Evolutionary conservation across 2,797 vertebrate species (phyloP).

Genomic region (Phrynocephalus vlangalii): DNA sequence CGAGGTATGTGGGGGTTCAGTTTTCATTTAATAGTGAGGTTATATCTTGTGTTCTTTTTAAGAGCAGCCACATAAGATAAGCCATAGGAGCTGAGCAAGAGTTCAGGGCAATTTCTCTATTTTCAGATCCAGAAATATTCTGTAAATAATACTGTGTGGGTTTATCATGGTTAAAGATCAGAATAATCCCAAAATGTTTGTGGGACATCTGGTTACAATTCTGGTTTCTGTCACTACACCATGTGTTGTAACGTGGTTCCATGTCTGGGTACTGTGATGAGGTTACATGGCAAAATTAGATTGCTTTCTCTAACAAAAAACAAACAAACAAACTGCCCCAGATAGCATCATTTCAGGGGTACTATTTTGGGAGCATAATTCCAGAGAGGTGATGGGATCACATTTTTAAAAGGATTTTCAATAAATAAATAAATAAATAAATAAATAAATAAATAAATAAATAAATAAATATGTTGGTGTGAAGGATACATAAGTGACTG

Average conservation of each 20-base stretch:
- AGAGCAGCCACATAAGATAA: constrained; percentile 18
- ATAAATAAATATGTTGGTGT: background rate
- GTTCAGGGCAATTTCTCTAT: background rate
- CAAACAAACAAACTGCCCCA: too few species aligned
- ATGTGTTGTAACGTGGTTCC: too few species aligned
- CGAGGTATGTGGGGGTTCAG: background rate
- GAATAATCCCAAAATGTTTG: background rate
- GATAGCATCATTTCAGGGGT: background rate
- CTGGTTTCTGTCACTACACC: background rate
- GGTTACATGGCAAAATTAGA: background rate
- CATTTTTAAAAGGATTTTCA: background rate
- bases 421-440: background rate
- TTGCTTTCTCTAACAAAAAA: background rate
- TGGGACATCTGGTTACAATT: constrained; percentile 16
- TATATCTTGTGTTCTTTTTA: constrained; percentile 7
- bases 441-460: too few species aligned
- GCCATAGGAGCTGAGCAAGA: background rate
- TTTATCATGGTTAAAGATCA: background rate
- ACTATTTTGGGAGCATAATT: too few species aligned
- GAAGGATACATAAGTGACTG: background rate
- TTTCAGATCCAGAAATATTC: constrained; percentile 21
- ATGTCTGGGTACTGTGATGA: background rate
- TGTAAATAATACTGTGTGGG: background rate
- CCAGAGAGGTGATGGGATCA: background rate
- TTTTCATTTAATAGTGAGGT: constrained; percentile 15